Percentiles rank a stretch among this genome's conserved stretches.
Conservation (phyloP, 2,797 vertebrate genomes). For the Yasuhikotakia modesta region DNA sequence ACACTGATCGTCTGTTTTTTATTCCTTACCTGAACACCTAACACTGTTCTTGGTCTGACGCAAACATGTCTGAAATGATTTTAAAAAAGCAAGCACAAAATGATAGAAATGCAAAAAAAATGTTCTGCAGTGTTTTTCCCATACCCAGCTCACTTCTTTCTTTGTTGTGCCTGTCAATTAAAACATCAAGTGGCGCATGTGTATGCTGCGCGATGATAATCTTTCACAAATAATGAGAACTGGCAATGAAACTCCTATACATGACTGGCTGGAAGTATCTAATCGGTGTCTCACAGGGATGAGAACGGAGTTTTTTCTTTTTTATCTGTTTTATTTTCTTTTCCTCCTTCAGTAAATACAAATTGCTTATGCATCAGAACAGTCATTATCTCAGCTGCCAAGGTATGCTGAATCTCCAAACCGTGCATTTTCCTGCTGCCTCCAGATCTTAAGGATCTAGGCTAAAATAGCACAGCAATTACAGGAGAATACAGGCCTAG, state of each 20-base stretch:
- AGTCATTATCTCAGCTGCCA: conserved; percentile 97
- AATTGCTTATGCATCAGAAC: conserved; percentile 99
- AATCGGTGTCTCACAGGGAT: conserved; percentile 98
- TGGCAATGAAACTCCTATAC: conserved; percentile 76
- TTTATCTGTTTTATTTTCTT: conserved; percentile 36
- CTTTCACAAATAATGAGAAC: conserved; percentile 39
- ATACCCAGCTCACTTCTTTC: conserved; percentile 34
- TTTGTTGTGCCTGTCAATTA: conserved; percentile 49
- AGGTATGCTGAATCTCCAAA: conserved; percentile 90
- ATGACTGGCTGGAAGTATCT: conserved; percentile 92
- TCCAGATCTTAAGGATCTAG: conserved; percentile 90
- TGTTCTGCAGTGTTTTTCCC: conserved; percentile 32
- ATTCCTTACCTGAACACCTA: not conserved
- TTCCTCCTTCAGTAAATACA: conserved; percentile 84
- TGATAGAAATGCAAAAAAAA: conserved; percentile 24
- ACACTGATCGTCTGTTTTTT: not conserved
- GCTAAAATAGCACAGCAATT: conserved; percentile 98
- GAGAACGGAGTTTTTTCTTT: conserved; percentile 49
- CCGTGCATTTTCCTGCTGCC: conserved; percentile 90
- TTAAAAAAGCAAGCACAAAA: conserved; percentile 12
- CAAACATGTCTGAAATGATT: not conserved
- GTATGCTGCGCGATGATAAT: conserved; percentile 40
- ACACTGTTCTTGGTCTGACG: not conserved
- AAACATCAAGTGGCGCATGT: conserved; percentile 32
- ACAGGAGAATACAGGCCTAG: conserved; percentile 90